Evolutionary conservation across 2,113 vertebrate genomes (phyloP), one percentile per base, ranked within the genome.

Genomic region (Plestiodon gilberti): DNA sequence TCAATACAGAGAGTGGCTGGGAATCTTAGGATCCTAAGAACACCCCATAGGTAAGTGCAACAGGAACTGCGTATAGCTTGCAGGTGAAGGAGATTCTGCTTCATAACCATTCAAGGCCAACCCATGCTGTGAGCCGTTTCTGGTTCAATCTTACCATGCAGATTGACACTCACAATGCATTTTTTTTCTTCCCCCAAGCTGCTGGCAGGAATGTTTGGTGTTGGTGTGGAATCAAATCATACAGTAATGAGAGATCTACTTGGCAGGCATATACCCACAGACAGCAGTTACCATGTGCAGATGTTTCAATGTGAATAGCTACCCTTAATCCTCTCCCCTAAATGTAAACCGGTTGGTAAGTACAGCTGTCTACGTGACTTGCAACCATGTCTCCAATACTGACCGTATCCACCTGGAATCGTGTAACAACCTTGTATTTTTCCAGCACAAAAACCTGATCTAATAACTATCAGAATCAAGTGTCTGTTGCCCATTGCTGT

Each of bases 401-500:
- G 40, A 6, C 3, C 33, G 1, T 67, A 10, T 67, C 8, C 38
- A 81, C 18, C 38, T 30, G 17, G 18, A 64, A 28, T 30, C n/a
- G n/a, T n/a, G n/a, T n/a, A n/a, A n/a, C n/a, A n/a, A n/a, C n/a
- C n/a, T n/a, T n/a, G n/a, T n/a, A n/a, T n/a, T n/a, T n/a, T n/a
- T n/a, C n/a, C 28, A n/a, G 33, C 55, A 15, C 2, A 62, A 61
- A n/a, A 61, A n/a, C 52, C 18, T 43, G 22, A 43, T 9, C 23
- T 78, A 35, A 70, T 70, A 59, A 38, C n/a, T 78, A 8, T 30
- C n/a, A 64, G 65, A 88, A 9, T 4, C 14, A 48, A 67, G 69
- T 23, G 38, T 25, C 33, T 48, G 30, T 40, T 73, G 33, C 40
- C 25, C 87, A 0, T 0, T 0, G 0, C 2, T 52, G 7, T 23